These are phyloP conservation scores for Dipus sagitta DNA, from an alignment of 2,797 vertebrate species.

Conservation along the genomic window DNA sequence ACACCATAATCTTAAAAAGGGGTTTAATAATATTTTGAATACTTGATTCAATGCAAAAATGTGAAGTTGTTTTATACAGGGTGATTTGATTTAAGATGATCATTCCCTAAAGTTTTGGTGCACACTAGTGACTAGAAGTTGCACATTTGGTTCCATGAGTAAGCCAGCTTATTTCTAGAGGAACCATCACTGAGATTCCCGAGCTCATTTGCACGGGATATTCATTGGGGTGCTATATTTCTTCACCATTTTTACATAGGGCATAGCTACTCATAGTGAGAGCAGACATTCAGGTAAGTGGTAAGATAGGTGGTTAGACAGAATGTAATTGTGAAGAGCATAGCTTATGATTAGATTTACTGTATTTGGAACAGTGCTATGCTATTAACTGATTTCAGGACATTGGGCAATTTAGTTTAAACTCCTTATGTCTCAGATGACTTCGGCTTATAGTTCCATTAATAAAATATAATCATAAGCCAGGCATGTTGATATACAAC, in stretches of 20 bases:
- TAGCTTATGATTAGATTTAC: not conserved
- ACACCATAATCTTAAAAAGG: not conserved
- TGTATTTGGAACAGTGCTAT: not conserved
- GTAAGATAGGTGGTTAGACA: rapidly evolving
- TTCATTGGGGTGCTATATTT: not conserved
- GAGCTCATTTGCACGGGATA: not conserved
- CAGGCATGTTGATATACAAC: not conserved
- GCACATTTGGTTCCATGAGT: not conserved
- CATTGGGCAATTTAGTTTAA: not conserved
- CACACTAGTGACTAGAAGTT: not conserved
- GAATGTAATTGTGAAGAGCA: not conserved
- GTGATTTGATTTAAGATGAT: not conserved
- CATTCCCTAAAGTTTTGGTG: not conserved
- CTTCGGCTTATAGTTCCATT: not conserved
- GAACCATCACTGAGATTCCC: not conserved
- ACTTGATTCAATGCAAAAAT: slow-evolving; percentile 8
- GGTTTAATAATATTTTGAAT: slow-evolving; percentile 9
- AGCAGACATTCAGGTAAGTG: not conserved
- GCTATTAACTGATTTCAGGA: not conserved
- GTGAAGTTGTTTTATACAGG: slow-evolving; percentile 26
- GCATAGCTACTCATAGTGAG: not conserved
- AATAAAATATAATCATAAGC: not conserved
- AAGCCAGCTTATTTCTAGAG: not conserved
- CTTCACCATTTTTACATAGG: not conserved
- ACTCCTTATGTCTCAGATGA: not conserved